These are phyloP conservation scores for Protonibea diacanthus DNA, from an alignment of 2,797 vertebrate species.

Conservation along the genomic window DNA sequence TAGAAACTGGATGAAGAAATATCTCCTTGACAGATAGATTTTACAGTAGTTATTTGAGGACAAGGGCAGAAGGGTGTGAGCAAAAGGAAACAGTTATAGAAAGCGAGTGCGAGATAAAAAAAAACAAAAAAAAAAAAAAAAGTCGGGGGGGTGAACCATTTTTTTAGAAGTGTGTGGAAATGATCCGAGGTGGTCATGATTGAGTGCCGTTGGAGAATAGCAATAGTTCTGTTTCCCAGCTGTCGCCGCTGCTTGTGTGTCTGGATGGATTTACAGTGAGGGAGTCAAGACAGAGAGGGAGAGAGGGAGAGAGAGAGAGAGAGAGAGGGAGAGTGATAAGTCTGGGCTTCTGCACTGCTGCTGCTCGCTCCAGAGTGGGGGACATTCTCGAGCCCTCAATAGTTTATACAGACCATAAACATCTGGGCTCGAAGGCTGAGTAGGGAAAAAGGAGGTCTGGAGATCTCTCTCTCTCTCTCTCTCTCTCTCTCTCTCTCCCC, in stretches of 20 bases:
- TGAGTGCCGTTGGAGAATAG: slow-evolving; percentile 77
- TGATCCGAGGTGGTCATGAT: slow-evolving; percentile 72
- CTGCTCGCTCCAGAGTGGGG: slow-evolving; percentile 76
- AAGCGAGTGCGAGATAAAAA: slow-evolving; percentile 26
- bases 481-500: slow-evolving; percentile 29
- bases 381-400: slow-evolving; percentile 85
- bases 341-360: slow-evolving; percentile 78
- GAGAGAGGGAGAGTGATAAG: slow-evolving; percentile 73
- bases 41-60: slow-evolving; percentile 56
- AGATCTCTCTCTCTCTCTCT: slow-evolving; percentile 58
- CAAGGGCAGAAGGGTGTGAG: slow-evolving; percentile 44
- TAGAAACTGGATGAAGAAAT: slow-evolving; percentile 41
- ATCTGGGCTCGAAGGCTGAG: slow-evolving; percentile 84
- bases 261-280: slow-evolving; percentile 82
- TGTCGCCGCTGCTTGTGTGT: slow-evolving; percentile 76
- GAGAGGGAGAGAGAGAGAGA: slow-evolving; percentile 26
- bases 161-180: slow-evolving; percentile 70
- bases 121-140: not conserved
- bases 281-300: slow-evolving; percentile 60
- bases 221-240: slow-evolving; percentile 82
- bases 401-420: slow-evolving; percentile 89
- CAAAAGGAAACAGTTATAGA: slow-evolving; percentile 49
- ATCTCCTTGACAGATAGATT: slow-evolving; percentile 19
- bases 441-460: slow-evolving; percentile 82
- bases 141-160: slow-evolving; percentile 15